These are phyloP conservation scores for Gadus macrocephalus DNA, from an alignment of 2,113 vertebrate genomes.

Conservation along the genomic window DNA sequence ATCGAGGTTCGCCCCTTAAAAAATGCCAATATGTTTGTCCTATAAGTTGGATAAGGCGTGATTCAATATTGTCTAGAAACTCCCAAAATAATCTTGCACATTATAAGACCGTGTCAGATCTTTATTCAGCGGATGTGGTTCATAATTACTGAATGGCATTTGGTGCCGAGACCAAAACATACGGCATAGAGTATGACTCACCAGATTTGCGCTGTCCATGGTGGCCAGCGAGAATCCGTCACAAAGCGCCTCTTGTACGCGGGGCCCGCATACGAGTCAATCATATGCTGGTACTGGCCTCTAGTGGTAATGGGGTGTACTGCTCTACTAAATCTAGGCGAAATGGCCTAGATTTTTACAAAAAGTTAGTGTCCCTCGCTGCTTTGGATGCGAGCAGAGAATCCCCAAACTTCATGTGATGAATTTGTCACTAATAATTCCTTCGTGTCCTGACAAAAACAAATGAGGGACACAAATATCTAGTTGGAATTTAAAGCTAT, in stretches of 20 bases:
- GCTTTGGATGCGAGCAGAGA: background rate
- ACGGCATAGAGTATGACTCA: constrained; percentile 56
- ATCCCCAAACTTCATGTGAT: too few species aligned
- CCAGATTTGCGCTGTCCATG: constrained; percentile 56
- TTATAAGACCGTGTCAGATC: too few species aligned
- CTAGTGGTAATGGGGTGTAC: constrained; percentile 20
- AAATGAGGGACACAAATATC: too few species aligned
- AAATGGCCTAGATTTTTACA: background rate
- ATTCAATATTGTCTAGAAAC: too few species aligned
- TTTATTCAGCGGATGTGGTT: constrained; percentile 4
- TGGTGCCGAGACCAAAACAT: constrained; percentile 36
- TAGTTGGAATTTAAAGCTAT: too few species aligned
- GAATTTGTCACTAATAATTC: too few species aligned
- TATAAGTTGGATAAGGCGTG: too few species aligned
- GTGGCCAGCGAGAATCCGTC: constrained; percentile 40
- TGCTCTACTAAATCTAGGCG: constrained; percentile 29
- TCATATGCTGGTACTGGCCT: constrained; percentile 38
- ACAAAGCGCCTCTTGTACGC: constrained; percentile 29
- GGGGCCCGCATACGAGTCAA: constrained; percentile 17
- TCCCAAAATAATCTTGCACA: too few species aligned
- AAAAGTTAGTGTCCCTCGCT: background rate
- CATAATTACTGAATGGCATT: constrained; percentile 52
- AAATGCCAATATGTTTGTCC: too few species aligned
- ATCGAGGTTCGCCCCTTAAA: too few species aligned
- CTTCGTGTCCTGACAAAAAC: too few species aligned